A percentile compares a stretch with the other conserved stretches of the same genome.
Conservation (phyloP, 2,797 vertebrate genomes). For the Balearica regulorum region DNA sequence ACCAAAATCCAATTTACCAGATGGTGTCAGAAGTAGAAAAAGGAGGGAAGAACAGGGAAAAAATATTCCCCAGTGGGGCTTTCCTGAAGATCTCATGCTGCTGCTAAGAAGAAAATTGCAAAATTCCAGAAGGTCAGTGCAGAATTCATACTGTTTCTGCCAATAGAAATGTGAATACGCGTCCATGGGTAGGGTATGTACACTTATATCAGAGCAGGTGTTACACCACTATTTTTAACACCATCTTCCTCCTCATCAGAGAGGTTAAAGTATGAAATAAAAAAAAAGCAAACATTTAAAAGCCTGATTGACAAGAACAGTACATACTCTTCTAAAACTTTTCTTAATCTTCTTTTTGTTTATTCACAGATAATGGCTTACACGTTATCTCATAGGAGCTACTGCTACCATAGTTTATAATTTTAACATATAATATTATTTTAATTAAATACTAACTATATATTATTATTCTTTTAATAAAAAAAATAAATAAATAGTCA, state of each 20-base stretch:
- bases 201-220: background rate
- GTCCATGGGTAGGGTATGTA: background rate
- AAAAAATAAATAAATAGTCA: background rate
- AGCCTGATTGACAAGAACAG: background rate
- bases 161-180: background rate
- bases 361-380: background rate
- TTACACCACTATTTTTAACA: background rate
- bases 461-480: background rate
- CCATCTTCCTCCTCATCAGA: background rate
- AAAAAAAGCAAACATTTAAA: background rate
- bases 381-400: background rate
- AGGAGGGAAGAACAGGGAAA: background rate
- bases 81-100: slow-evolving; percentile 6
- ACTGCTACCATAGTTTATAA: slow-evolving; percentile 16
- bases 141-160: background rate
- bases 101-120: background rate
- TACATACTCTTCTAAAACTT: background rate
- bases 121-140: slow-evolving; percentile 5
- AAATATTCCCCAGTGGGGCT: background rate
- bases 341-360: background rate
- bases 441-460: no score
- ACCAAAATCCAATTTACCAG: slow-evolving; percentile 40
- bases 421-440: background rate
- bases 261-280: background rate
- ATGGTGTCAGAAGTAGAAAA: slow-evolving; percentile 28